Evolutionary conservation across 53 echinoderm and acorn worm species (phyloP), one percentile per base, ranked within the genome.

Genomic region (Hippasteria phrygiana): DNA sequence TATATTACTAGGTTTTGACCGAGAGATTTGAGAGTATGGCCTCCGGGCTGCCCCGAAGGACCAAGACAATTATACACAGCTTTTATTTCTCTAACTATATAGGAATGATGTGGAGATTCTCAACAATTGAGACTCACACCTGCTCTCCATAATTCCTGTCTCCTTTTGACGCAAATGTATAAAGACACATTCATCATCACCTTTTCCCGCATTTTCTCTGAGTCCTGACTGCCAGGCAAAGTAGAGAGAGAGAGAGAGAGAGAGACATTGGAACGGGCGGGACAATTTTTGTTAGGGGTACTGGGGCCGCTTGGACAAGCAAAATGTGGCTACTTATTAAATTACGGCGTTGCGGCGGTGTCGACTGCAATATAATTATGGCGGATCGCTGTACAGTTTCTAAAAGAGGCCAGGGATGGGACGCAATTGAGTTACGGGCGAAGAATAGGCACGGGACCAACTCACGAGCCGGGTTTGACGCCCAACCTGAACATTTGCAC

Each of bases 341-440:
- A 85, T 85, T 85, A 85, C 50, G 38, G 54, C 37, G 40, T 36
- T 47, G 51, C 48, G 71, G 85, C 45, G 71, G 31, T 85, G 85
- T 85, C 85, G 43, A 85, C 36, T 41, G 85, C 70, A 85, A 85
- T 85, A 85, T 85, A 71, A 85, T 85, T 85, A 85, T 29, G 71
- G 71, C 14, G 70, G 71, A 85, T 85, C 71, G 85, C 85, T 37
- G 35, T 36, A 51, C 85, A 71, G 85, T 48, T 17, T 75, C 24
- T 37, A 85, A 18, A 71, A 45, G 50, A 70, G 51, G 50, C 51
- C n/a, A 67, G 12, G 51, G 46, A 85, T 69, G 65, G 70, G 85
- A 18, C 22, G 51, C 48, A 85, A 85, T 85, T 85, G 71, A 85
- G 85, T 85, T 70, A 85, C 59, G 10, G 32, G 36, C 50, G 53